Evolutionary conservation across 2,888 invertebrate genomes (phyloP), one percentile per base, ranked within the genome.

Genomic region (Adela reaumurella): DNA sequence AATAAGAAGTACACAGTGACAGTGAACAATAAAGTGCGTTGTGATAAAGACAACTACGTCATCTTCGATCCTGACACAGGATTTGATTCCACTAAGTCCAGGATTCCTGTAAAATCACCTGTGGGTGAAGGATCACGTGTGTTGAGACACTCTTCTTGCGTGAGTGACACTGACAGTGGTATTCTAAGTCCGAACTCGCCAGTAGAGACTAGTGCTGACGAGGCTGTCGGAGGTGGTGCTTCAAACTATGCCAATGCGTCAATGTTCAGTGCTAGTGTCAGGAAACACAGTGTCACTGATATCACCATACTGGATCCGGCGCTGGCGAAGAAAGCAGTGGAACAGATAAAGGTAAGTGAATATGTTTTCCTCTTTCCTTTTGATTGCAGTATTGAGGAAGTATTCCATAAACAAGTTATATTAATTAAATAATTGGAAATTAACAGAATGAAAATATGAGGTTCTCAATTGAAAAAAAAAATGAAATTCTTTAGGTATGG

Each of bases 101-200:
- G 67, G 47, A 68, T 70, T 47, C 68, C 68, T 19, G 53, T 69
- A 14, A 74, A 65, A 56, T 71, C 74, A 17, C 72, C 74, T 2
- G 55, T 58, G 17, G 68, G 68, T 43, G 74, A 74, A 58, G 66
- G 59, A 46, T 65, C 68, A 10, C 59, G 64, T 17, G 46, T 49
- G 49, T 60, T 62, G 49, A 63, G 69, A 50, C 73, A 71, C 58
- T 69, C 70, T 29, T 71, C 71, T 45, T 77, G 69, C 57, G 71
- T 82, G 55, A 85, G 85, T 65, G 85, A 85, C 67, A 82, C 83
- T 11, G 85, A 85, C 60, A 85, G 85, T 62, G 85, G 85, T 3
- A 84, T 85, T 57, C 63, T 85, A 45, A 84, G 84, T 55, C 84
- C 84, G 1, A 83, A 82, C 56, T 84, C 85, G 19, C 84, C 84